Base-by-base conservation (phyloP, 2,113 vertebrate genomes). In the Antennarius striatus region DNA sequence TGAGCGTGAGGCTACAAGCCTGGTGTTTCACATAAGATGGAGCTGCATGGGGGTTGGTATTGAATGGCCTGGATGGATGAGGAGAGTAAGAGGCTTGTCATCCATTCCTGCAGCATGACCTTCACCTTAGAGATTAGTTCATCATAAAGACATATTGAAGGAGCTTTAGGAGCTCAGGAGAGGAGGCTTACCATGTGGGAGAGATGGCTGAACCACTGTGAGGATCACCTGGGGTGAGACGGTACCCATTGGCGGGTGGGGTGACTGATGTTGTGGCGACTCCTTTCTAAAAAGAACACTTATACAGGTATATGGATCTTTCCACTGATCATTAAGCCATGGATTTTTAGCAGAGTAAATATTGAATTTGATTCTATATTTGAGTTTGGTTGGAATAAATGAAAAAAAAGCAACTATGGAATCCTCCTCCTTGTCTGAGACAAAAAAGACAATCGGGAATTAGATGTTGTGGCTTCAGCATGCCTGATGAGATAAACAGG, bases 31-130 rank as follows among this genome's bases (percentile, higher is more conserved):
- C 60, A 42, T 74, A 77, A 81, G 66, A 85, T 32, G 8, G 81
- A 69, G 79, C 75, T 64, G 80, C 72, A 66, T 30, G 65, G 83
- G 68, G 81, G 78, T 80, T 66, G 67, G 77, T 84, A 89, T 85
- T 88, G 82, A 89, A 87, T 88, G 82, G 82, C 61, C 76, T 85
- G 86, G 75, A 83, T 80, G 75, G 81, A 88, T 88, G 88, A 87
- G 81, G 83, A 83, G 85, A 86, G 82, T 82, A 84, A 86, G 82
- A 88, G 68, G 86, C 86, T 53, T 87, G 89, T 88, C 89, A 84
- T 86, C 79, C 79, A 73, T 70, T 73, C 58, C 79, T 80, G 57
- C 79, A 81, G 82, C 70, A 73, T 82, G 85, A 83, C 83, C 83
- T 75, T 82, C 73, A 83, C 86, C 89, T 83, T 63, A 14, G 61